Percentiles rank a stretch among this genome's conserved stretches.
Conservation (phyloP, 2,888 invertebrate genomes). For the Theristus sp. region DNA sequence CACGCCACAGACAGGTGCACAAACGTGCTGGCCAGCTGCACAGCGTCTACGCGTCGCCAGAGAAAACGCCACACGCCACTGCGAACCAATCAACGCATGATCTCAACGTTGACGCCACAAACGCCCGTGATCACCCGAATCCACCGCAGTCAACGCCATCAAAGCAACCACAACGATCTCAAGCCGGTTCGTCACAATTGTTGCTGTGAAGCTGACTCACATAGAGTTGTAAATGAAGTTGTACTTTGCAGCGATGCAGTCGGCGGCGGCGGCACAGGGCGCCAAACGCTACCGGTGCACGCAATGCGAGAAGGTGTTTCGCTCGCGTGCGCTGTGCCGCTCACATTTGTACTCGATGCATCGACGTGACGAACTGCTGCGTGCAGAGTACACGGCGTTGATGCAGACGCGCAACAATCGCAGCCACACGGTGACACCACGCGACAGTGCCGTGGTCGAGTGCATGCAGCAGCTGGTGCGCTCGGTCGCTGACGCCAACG, state of each 20-base stretch:
- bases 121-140: no score
- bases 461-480: neutral
- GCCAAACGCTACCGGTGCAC: conserved; percentile 23
- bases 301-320: conserved; percentile 19
- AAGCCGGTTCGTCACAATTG: no score
- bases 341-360: conserved; percentile 27
- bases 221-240: no score
- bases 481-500: neutral
- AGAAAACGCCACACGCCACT: neutral
- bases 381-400: neutral
- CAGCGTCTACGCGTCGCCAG: conserved; percentile 10
- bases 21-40: conserved; percentile 14
- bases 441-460: neutral
- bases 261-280: conserved; percentile 11
- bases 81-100: no score
- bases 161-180: neutral
- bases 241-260: conserved; percentile 7
- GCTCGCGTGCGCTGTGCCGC: conserved; percentile 24
- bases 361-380: neutral
- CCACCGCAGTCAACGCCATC: neutral
- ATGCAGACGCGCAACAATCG: neutral
- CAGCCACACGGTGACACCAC: neutral
- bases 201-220: no score
- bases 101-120: no score
- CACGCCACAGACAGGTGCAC: conserved; percentile 24